These are phyloP conservation scores for Ridgeia piscesae DNA, from an alignment of 1,140 invertebrate species.

Conservation along the genomic window DNA sequence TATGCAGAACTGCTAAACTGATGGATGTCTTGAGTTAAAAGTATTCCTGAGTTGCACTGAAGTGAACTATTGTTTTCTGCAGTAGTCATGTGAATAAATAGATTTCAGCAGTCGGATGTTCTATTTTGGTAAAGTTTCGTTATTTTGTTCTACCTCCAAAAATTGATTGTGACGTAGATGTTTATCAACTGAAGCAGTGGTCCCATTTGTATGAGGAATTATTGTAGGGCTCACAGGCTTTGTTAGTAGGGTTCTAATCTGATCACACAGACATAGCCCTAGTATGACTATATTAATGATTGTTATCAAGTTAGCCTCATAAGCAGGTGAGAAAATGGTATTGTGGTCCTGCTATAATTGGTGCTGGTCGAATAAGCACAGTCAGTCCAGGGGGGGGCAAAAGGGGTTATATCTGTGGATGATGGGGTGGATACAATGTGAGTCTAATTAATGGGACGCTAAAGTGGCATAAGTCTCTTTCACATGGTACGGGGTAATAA, in stretches of 20 bases:
- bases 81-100: neutral
- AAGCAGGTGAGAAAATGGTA: neutral
- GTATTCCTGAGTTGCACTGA: no score
- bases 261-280: neutral
- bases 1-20: no score
- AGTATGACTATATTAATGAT: neutral
- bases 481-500: neutral
- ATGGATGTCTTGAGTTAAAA: no score
- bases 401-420: neutral
- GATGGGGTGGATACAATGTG: neutral
- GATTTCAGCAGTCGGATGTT: neutral
- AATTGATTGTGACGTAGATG: neutral
- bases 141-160: neutral
- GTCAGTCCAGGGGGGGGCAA: neutral
- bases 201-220: neutral
- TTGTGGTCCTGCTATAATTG: neutral
- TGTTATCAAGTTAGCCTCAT: neutral
- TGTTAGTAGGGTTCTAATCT: neutral
- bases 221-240: neutral
- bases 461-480: neutral
- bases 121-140: neutral
- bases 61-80: neutral
- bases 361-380: neutral
- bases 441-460: neutral
- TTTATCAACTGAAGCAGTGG: neutral